Evolutionary conservation across 2,113 vertebrate genomes (phyloP), one percentile per base, ranked within the genome.

Genomic region (Chascanopsetta lugubris): DNA sequence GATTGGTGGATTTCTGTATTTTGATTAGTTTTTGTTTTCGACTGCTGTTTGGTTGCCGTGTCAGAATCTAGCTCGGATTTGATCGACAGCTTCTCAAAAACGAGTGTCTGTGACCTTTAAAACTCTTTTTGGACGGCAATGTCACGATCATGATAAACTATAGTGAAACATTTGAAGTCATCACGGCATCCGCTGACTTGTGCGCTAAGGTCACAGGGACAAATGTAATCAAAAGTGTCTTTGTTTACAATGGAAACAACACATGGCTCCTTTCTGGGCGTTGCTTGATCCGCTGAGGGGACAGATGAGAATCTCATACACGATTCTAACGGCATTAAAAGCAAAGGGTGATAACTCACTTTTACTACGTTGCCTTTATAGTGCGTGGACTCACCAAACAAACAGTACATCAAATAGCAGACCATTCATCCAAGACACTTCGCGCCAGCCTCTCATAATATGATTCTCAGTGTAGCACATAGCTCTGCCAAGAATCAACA

Each of bases 181-280:
- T 42, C 26, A 40, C 3, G 8, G 21, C 7, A 18, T 36, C 46
- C 27, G 15, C 13, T 27, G 18, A 43, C 15, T 8, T 56, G 50
- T 42, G 18, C 11, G 18, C 25, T 26, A 34, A 57, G 45, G 43
- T 72, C 42, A 42, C 24, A 49, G 32, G 64, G 53, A 61, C 50
- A 53, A 66, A 38, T 65, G 49, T 61, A 56, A 69, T 74, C 49
- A 65, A 69, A 62, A 26, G 30, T 54, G 46, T 46, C 43, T 59
- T 73, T 70, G 56, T 66, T 70, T 53, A 51, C 21, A 58, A 51
- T 42, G 5, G n/a, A 42, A 11, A 34, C 4, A 30, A 38, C 12
- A 13, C 38, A n/a, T 42, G 38, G 38, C 17, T 40, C 6, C n/a
- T 38, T 40, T 40, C n/a, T 40, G n/a, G 8, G 5, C 17, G 17